A percentile compares a stretch with the other conserved stretches of the same genome.
These are phyloP conservation scores for Rhinopomastus cyanomelas DNA, from an alignment of 2,113 vertebrate genomes.

Conservation along the genomic window DNA sequence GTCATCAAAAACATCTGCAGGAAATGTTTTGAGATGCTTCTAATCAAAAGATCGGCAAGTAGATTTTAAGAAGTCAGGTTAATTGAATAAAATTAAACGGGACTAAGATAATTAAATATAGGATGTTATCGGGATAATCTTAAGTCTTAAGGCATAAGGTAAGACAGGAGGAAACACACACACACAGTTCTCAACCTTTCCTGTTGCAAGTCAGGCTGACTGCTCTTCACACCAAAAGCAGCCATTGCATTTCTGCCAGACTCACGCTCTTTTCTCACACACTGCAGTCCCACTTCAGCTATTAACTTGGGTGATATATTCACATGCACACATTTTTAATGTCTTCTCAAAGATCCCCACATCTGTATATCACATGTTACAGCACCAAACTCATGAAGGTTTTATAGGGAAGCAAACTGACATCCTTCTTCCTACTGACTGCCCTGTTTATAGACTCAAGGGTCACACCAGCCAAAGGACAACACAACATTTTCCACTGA, in stretches of 20 bases:
- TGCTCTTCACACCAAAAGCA: not conserved
- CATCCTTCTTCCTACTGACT: not conserved
- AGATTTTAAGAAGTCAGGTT: not conserved
- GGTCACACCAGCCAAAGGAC: not conserved
- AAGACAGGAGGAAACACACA: not conserved
- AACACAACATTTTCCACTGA: not conserved
- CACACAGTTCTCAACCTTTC: not conserved
- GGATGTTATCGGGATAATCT: no score
- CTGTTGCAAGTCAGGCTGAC: not conserved
- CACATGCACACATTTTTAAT: not conserved
- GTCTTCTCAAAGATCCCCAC: not conserved
- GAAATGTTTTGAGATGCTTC: conserved; percentile 1
- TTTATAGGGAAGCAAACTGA: not conserved
- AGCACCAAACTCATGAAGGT: not conserved
- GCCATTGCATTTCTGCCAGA: not conserved
- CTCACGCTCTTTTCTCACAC: not conserved
- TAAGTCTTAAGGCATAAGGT: not conserved
- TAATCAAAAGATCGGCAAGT: not conserved
- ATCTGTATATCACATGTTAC: not conserved
- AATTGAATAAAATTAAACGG: not conserved
- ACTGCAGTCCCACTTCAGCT: not conserved
- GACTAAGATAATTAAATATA: not conserved
- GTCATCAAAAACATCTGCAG: not conserved
- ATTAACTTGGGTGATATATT: not conserved
- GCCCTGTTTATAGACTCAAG: not conserved